A percentile compares a stretch with the other conserved stretches of the same genome.
phyloP scores from a whole-genome alignment of 2,888 invertebrate genomes.

The Caenorhabditis panamensis region DNA sequence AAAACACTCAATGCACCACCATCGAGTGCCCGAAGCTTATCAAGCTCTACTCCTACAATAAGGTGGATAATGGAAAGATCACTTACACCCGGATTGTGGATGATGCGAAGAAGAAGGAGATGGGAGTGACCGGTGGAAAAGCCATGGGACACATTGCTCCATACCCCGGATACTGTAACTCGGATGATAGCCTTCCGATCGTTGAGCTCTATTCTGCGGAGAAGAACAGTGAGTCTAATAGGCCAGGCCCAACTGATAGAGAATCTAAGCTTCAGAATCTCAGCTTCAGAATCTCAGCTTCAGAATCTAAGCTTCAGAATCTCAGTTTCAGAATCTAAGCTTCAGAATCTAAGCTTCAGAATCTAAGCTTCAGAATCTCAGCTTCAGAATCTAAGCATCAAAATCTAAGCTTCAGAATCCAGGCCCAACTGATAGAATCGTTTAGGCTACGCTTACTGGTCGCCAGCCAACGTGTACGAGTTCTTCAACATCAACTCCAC shows the following conservation, averaged over 20 bases:
- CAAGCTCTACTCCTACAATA: slow-evolving; percentile 13
- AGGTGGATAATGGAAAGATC: not conserved
- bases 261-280: too few relatives aligned
- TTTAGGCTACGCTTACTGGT: slow-evolving; percentile 39
- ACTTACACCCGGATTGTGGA: slow-evolving; percentile 12
- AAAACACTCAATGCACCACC: slow-evolving; percentile 1
- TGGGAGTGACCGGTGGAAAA: not conserved
- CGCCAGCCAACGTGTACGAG: slow-evolving; percentile 21
- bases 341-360: too few relatives aligned
- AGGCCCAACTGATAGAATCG: too few relatives aligned
- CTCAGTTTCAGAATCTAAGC: too few relatives aligned
- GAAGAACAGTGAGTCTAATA: slow-evolving; percentile 13
- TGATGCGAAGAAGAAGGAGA: not conserved
- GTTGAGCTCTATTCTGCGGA: slow-evolving; percentile 20
- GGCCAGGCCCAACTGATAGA: too few relatives aligned
- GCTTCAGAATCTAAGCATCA: too few relatives aligned
- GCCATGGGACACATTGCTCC: slow-evolving; percentile 43
- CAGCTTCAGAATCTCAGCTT: too few relatives aligned
- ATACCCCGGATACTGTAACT: slow-evolving; percentile 43
- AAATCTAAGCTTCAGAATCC: too few relatives aligned
- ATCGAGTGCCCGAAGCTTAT: slow-evolving; percentile 25
- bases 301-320: too few relatives aligned
- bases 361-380: too few relatives aligned
- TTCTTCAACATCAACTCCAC: slow-evolving; percentile 4
- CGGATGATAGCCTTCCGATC: slow-evolving; percentile 32